Evolutionary conservation across 2,888 invertebrate genomes (phyloP).

Genomic region (Dimorphilus gyrociliatus): DNA sequence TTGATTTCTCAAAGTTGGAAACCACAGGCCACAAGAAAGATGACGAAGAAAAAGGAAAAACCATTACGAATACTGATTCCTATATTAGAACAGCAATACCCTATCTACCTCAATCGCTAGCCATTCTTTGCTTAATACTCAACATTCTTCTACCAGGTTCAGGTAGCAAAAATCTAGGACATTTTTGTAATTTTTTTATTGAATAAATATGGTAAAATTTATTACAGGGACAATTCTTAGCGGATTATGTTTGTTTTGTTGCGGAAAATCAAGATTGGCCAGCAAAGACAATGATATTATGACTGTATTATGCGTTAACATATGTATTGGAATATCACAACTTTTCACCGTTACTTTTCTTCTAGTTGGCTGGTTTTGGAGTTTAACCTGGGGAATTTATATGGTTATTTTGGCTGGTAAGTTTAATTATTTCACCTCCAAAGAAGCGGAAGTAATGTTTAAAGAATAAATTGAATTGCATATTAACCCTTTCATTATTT

Average conservation of each 20-base stretch:
- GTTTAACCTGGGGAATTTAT: constrained; percentile 89
- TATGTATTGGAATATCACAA: constrained; percentile 70
- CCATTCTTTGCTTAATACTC: constrained; percentile 69
- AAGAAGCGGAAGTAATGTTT: background rate
- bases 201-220: too few relatives aligned
- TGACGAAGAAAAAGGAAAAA: constrained; percentile 4
- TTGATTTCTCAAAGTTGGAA: too few relatives aligned
- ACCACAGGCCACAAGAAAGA: too few relatives aligned
- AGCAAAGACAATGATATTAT: constrained; percentile 26
- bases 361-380: constrained; percentile 87
- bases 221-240: constrained; percentile 68
- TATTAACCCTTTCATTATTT: background rate
- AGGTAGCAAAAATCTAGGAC: too few relatives aligned
- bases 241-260: constrained; percentile 47
- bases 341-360: constrained; percentile 83
- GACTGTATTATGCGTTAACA: constrained; percentile 62
- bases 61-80: constrained; percentile 41
- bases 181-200: constrained; percentile 1
- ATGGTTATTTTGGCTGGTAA: constrained; percentile 75
- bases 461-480: background rate
- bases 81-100: constrained; percentile 83
- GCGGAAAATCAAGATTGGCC: constrained; percentile 27
- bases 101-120: constrained; percentile 64
- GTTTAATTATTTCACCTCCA: constrained; percentile 30
- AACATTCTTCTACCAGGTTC: constrained; percentile 61